These are phyloP conservation scores for Noctua fimbriata DNA, from an alignment of 2,888 invertebrate species.

Conservation along the genomic window DNA sequence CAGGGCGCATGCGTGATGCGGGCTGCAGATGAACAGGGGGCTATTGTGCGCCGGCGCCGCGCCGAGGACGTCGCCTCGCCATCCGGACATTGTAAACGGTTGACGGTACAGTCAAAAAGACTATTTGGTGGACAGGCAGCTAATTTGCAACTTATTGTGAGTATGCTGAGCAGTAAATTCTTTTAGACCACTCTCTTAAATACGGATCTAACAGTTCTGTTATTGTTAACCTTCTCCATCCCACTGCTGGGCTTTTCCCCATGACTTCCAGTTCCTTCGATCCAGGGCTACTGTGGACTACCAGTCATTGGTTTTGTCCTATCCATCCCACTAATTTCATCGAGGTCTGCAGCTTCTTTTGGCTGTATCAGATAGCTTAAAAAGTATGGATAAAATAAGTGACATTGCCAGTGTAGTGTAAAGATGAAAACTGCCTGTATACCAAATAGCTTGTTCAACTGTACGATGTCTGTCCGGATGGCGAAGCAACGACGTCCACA, in stretches of 20 bases:
- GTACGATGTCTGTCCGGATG: neutral
- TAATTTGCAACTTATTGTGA: neutral
- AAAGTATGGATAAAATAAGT: neutral
- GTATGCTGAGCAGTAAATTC: neutral
- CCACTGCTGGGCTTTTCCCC: neutral
- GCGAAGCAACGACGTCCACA: neutral
- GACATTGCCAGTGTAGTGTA: neutral
- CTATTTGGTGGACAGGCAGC: neutral
- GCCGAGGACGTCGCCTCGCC: slow-evolving; percentile 66
- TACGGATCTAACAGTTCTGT: neutral
- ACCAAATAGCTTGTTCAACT: neutral
- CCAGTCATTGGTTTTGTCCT: neutral
- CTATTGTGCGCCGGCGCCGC: slow-evolving; percentile 74
- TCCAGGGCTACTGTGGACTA: neutral
- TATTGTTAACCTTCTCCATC: neutral
- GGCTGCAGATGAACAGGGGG: slow-evolving; percentile 79
- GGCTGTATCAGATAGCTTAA: neutral
- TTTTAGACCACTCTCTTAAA: neutral
- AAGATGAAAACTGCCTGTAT: neutral
- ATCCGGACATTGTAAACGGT: slow-evolving; percentile 62
- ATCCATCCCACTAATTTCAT: neutral
- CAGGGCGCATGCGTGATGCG: slow-evolving; percentile 82
- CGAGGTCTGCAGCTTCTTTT: neutral
- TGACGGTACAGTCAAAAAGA: neutral
- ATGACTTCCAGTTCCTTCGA: neutral